phyloP scores from a whole-genome alignment of 1,140 invertebrate species.

The Anthonomus grandis region DNA sequence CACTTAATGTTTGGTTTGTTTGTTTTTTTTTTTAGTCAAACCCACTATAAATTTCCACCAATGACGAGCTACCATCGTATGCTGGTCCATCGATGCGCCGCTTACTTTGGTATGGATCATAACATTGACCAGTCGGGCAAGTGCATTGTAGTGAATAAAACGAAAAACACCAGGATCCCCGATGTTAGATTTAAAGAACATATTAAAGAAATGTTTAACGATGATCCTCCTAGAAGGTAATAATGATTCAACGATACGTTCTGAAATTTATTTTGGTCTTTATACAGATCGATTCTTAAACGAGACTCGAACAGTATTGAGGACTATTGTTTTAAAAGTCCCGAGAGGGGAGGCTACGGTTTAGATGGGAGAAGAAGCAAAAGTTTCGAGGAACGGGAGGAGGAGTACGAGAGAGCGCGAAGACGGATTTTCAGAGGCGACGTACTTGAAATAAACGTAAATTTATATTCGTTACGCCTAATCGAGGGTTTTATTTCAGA shows the following conservation, averaged over 20 bases:
- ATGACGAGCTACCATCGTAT: constrained; percentile 94
- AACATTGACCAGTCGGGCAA: constrained; percentile 85
- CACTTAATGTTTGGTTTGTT: neutral
- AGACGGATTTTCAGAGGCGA: constrained; percentile 73
- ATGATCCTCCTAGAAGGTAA: constrained; percentile 56
- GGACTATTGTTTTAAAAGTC: constrained; percentile 60
- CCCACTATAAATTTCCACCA: constrained; percentile 78
- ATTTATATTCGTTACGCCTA: neutral
- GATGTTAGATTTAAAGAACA: constrained; percentile 59
- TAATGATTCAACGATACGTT: too few relatives aligned
- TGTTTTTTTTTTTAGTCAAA: constrained; percentile 51
- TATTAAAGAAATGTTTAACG: constrained; percentile 59
- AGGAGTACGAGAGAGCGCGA: constrained; percentile 79
- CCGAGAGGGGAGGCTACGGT: constrained; percentile 59
- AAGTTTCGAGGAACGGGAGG: constrained; percentile 86
- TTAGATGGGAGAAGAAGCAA: constrained; percentile 73
- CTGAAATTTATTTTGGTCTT: too few relatives aligned
- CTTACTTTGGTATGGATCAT: constrained; percentile 91
- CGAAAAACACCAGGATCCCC: constrained; percentile 72
- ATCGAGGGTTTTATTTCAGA: constrained; percentile 29
- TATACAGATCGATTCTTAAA: constrained; percentile 71
- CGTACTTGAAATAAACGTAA: constrained; percentile 25
- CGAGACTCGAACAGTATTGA: constrained; percentile 77
- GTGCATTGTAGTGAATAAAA: constrained; percentile 79
- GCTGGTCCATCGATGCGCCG: constrained; percentile 89